Evolutionary conservation across 2,113 vertebrate species (phyloP).

Genomic region (Neolamprologus hecqui): DNA sequence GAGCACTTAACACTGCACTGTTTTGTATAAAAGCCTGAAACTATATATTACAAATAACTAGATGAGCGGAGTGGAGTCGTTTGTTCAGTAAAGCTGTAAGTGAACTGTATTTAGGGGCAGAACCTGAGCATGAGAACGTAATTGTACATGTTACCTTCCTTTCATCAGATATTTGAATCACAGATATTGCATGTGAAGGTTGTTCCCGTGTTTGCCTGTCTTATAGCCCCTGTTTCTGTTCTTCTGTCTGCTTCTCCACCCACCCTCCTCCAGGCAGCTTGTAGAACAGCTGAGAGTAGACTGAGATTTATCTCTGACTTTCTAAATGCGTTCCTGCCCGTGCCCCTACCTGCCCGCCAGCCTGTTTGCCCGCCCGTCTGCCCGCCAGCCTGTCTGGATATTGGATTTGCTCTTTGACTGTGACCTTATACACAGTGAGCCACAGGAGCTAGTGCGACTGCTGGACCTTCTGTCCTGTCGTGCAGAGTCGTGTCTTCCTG

Average conservation of each 20-base stretch:
- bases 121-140: neutral
- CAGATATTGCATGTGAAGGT: neutral
- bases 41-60: neutral
- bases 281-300: slow-evolving; percentile 32
- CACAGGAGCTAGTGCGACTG: slow-evolving; percentile 47
- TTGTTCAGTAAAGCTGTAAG: neutral
- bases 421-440: slow-evolving; percentile 63
- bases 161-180: neutral
- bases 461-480: slow-evolving; percentile 52
- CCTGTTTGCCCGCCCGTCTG: slow-evolving; percentile 27
- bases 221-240: neutral
- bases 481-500: slow-evolving; percentile 41
- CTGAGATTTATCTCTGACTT: slow-evolving; percentile 53
- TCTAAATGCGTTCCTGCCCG: slow-evolving; percentile 35
- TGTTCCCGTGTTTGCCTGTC: neutral
- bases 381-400: slow-evolving; percentile 56
- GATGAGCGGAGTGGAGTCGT: neutral
- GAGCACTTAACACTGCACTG: neutral
- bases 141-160: neutral
- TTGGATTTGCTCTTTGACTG: slow-evolving; percentile 68
- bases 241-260: neutral
- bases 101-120: neutral
- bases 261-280: slow-evolving; percentile 4
- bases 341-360: slow-evolving; percentile 38
- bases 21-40: neutral